Conservation (phyloP, 1,140 invertebrate species). For the Copidosoma floridanum region DNA sequence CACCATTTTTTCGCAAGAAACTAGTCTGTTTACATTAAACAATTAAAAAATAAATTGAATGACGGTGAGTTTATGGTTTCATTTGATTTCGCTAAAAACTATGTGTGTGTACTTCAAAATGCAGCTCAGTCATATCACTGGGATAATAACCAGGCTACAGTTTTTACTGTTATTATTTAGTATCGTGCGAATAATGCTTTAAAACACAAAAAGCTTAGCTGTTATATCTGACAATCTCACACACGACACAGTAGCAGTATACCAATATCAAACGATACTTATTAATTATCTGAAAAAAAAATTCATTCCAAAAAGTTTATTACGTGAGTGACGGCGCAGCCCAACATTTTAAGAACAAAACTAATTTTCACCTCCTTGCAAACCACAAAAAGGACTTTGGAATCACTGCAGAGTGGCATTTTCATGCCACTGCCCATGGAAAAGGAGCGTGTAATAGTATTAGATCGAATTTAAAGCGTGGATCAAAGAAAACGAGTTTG, state of each 20-base stretch:
- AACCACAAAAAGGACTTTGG: too few species aligned
- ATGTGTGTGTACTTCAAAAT: constrained; percentile 40
- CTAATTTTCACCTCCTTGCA: constrained; percentile 35
- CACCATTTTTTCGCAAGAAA: constrained; percentile 35
- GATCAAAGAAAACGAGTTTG: too few species aligned
- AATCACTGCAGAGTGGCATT: too few species aligned
- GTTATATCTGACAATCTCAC: constrained; percentile 24
- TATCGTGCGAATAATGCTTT: constrained; percentile 19
- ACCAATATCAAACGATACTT: constrained; percentile 23
- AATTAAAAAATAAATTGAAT: too few species aligned
- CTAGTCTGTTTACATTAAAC: constrained; percentile 27
- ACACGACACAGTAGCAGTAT: too few species aligned
- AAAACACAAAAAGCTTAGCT: constrained; percentile 17
- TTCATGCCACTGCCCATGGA: constrained; percentile 40
- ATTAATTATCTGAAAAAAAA: constrained; percentile 24
- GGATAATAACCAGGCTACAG: constrained; percentile 31
- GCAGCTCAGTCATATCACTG: constrained; percentile 34
- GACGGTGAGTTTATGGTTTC: constrained; percentile 22
- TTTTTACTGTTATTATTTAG: constrained; percentile 35
- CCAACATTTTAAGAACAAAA: constrained; percentile 43
- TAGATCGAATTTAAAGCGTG: too few species aligned
- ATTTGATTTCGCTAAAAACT: constrained; percentile 40
- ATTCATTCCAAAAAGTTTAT: constrained; percentile 7
- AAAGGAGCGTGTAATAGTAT: constrained; percentile 32
- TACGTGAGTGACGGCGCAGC: too few species aligned